Base-by-base conservation (phyloP, 2,888 invertebrate species). In the Chironomus riparius region DNA sequence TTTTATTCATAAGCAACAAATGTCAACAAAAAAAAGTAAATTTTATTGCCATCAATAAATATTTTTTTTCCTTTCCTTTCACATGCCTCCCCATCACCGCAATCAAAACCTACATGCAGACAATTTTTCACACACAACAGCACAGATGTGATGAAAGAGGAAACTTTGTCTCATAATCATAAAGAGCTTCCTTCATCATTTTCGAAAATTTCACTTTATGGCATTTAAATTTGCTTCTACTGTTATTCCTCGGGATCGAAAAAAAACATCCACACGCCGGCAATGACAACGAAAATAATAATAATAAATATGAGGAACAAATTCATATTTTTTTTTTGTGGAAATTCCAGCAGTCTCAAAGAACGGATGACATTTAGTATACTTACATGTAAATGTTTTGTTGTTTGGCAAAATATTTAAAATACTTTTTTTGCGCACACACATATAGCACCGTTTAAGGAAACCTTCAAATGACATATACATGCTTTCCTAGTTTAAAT, bases 311-410 rank as follows among this genome's bases (percentile, higher is more conserved):
- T 56, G 56, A 56, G 56, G 56, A 56, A 56, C 15, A 56, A 56
- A 56, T 56, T 56, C 15, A 50, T 50, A 18, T 56, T 56, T 5
- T 50, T 2, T 38, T 3, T 56, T 3, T 15, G 56, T 15, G 56
- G 50, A 50, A 38, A 18, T 18, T 56, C 56, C 56, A 56, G 18
- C 2, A 56, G 56, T 18, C 38, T 38, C 38, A 38, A 18, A 56
- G 56, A 56, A 18, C 38, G 70, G 70, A 70, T 70, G 47, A 70
- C 48, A 71, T 71, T 71, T 71, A 48, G 71, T 50, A 56, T 56
- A 56, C 18, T 18, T 56, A 18, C n/a, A 56, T 18, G 38, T 38
- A 38, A 38, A 38, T 38, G 38, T 2, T 38, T 38, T 38, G 38
- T 38, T 38, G 56, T 56, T 56, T 56, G 56, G 56, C 15, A 56